Evolutionary conservation across 2,888 invertebrate genomes (phyloP), one percentile per base, ranked within the genome.

Genomic region (Alviniconcha strummeri): DNA sequence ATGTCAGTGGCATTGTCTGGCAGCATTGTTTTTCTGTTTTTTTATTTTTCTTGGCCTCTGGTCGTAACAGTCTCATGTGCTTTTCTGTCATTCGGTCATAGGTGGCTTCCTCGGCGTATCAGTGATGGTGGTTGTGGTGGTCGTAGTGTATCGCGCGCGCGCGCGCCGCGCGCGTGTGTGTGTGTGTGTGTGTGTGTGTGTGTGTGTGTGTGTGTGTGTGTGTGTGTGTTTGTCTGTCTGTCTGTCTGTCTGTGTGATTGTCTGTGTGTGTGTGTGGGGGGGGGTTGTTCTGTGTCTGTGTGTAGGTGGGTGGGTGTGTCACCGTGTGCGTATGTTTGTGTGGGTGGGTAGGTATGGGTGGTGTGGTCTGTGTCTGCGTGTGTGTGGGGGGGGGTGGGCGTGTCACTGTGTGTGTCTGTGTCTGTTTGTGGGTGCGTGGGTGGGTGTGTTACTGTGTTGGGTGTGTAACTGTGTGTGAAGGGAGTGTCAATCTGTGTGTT

Each of bases 151-250:
- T 36, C 36, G 36, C n/a, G n/a, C n/a, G n/a, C n/a, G n/a, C n/a
- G n/a, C n/a, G n/a, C n/a, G n/a, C n/a, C n/a, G n/a, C n/a, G 36
- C 3, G 36, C 3, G 36, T 36, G 36, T 36, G 36, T 36, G 36
- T 36, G 36, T 8, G 60, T 60, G 60, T 60, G 13, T 60, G 74
- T 74, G 52, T 74, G 74, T 74, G 36, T 74, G 74, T 74, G 36
- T 74, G 74, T 52, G 74, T 54, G 52, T 54, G 54, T 74, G 74
- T 74, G 74, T 74, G 74, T 74, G 74, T 74, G 74, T 74, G 74
- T 74, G 74, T 74, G 74, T 74, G 74, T 74, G 74, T 74, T 8
- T 74, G 74, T 74, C 55, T 74, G 74, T 9, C 36, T 74, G 74
- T 54, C 4, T 54, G 54, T 74, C 55, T 74, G 74, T 52, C 36